Base-by-base conservation (phyloP, 92 coral and sea anemone genomes). In the Anthopleura xanthogrammica region DNA sequence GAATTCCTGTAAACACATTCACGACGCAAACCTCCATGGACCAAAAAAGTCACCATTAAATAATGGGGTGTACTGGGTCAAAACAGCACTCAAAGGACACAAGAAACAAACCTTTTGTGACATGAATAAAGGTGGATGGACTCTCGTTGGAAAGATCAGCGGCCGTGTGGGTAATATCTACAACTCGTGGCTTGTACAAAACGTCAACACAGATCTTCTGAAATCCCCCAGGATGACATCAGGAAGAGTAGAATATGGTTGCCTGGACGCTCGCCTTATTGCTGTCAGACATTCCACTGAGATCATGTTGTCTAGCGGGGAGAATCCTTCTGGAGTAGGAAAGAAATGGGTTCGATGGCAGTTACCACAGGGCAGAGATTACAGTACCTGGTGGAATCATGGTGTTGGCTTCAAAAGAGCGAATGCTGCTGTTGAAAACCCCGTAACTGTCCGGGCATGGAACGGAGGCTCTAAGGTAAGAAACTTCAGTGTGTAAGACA, bases 41-140 rank as follows among this genome's bases (percentile, higher is more conserved):
- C 89, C 86, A 43, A 62, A 75, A n/a, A 86, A 74, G 52, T 46
- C 86, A 79, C 79, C 91, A 43, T 58, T 90, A 40, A 79, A 79
- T 72, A 92, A 89, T 72, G 94, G 93, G 2, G 86, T 94, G n/a
- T 92, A 94, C 80, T 92, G 98, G 98, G 77, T 93, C 80, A 92
- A 86, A 77, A 90, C 95, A 14, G 60, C 82, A 41, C 86, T 74
- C n/a, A n/a, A 50, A 1, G 84, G 86, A 48, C 76, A 83, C 14
- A 79, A 79, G n/a, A 83, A 60, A 19, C 87, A 86, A 87, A 94
- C 98, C 8, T 89, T 79, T 87, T 94, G 98, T 60, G 98, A 94
- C 52, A 90, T 94, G 88, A 80, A 76, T 13, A 92, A 86, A 68
- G 98, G 98, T 41, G 95, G 98, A 71, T 94, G 98, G 98, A 92